A percentile compares a stretch with the other conserved stretches of the same genome.
These are phyloP conservation scores for Pandemis heparana DNA, from an alignment of 2,888 invertebrate species.

Conservation along the genomic window DNA sequence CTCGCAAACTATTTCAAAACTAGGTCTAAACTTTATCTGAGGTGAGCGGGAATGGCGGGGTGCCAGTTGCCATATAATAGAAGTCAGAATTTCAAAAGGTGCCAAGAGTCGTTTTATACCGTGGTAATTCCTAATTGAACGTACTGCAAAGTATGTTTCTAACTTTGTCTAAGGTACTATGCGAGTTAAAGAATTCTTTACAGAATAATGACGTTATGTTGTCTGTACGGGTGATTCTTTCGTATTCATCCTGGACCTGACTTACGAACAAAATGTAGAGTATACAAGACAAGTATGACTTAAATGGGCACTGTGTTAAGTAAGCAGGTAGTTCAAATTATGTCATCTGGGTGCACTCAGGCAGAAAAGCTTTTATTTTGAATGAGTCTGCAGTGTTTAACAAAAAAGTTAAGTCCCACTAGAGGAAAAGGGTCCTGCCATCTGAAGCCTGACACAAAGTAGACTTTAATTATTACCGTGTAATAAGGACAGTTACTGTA, in stretches of 20 bases:
- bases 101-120: constrained; percentile 74
- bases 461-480: constrained; percentile 2
- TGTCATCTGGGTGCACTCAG: not conserved
- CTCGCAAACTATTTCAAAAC: constrained; percentile 55
- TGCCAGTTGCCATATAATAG: constrained; percentile 62
- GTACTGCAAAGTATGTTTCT: constrained; percentile 40
- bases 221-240: too few species aligned
- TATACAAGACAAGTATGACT: not conserved
- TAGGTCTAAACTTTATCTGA: constrained; percentile 64
- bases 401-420: not conserved
- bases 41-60: constrained; percentile 68
- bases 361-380: constrained; percentile 8
- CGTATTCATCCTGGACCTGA: too few species aligned
- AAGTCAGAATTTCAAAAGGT: constrained; percentile 53
- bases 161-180: not conserved
- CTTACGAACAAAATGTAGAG: too few species aligned
- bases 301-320: not conserved
- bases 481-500: not conserved
- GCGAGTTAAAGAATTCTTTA: not conserved
- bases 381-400: constrained; percentile 1
- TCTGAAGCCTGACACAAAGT: not conserved
- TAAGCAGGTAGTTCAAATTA: not conserved
- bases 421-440: not conserved
- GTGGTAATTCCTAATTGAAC: constrained; percentile 70
- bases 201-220: not conserved